Evolutionary conservation across 1,140 invertebrate species (phyloP).

Genomic region (Lucilia sericata): DNA sequence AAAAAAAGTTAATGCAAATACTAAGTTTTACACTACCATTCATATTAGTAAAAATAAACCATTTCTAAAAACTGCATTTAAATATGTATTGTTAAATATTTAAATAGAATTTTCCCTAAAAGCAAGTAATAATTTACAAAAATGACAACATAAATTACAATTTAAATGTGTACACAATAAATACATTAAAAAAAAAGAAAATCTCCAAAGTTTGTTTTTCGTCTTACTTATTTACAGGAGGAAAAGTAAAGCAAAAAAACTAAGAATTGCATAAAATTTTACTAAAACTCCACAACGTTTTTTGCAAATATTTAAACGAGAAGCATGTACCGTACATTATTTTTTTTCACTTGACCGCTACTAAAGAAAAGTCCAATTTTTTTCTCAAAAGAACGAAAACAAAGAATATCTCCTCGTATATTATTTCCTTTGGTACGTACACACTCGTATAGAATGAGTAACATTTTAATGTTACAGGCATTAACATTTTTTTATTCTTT

Average conservation of each 20-base stretch:
- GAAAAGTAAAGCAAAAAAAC: background rate
- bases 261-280: background rate
- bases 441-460: background rate
- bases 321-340: background rate
- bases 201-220: constrained; percentile 16
- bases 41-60: background rate
- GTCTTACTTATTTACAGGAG: background rate
- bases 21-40: background rate
- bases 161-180: constrained; percentile 24
- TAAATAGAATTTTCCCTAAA: background rate
- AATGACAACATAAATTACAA: constrained; percentile 28
- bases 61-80: background rate
- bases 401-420: background rate
- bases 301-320: background rate
- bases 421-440: no score
- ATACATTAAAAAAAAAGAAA: background rate
- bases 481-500: background rate
- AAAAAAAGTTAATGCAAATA: background rate
- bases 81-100: background rate
- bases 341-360: constrained; percentile 9
- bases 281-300: background rate
- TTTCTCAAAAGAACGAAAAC: background rate
- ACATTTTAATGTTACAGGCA: constrained; percentile 13
- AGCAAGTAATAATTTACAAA: constrained; percentile 1
- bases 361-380: background rate